A percentile compares a stretch with the other conserved stretches of the same genome.
Evolutionary conservation across 2,797 vertebrate genomes (phyloP).

Genomic region (Sparus aurata): DNA sequence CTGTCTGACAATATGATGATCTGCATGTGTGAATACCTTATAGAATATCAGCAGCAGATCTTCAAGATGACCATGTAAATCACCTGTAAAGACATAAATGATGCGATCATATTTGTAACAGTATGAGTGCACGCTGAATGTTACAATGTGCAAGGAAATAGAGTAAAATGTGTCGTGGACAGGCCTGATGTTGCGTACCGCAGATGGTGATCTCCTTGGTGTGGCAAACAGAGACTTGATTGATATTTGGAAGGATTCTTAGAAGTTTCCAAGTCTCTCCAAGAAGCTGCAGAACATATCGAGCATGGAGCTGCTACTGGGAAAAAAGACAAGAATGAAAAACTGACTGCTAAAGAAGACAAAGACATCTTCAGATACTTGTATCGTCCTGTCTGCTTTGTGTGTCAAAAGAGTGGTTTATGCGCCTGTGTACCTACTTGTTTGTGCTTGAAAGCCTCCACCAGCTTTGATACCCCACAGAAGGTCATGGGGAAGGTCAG

Average conservation of each 20-base stretch:
- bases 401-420: neutral
- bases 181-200: constrained; percentile 77
- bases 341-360: neutral
- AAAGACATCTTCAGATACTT: neutral
- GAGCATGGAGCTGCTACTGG: constrained; percentile 95
- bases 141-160: neutral
- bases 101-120: neutral
- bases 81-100: constrained; percentile 82
- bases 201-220: constrained; percentile 94
- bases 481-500: constrained; percentile 92
- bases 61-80: constrained; percentile 93
- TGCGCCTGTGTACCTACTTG: constrained; percentile 85
- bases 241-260: constrained; percentile 92
- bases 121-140: neutral
- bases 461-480: constrained; percentile 87
- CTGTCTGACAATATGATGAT: neutral
- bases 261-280: constrained; percentile 91
- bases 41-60: constrained; percentile 96
- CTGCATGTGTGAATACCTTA: constrained; percentile 84
- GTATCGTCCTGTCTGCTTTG: neutral
- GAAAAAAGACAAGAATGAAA: constrained; percentile 63
- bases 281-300: constrained; percentile 93
- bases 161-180: neutral
- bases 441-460: constrained; percentile 93
- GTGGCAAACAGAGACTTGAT: constrained; percentile 86